These are phyloP conservation scores for Glaucomys volans DNA, from an alignment of 2,113 vertebrate genomes.

Conservation along the genomic window DNA sequence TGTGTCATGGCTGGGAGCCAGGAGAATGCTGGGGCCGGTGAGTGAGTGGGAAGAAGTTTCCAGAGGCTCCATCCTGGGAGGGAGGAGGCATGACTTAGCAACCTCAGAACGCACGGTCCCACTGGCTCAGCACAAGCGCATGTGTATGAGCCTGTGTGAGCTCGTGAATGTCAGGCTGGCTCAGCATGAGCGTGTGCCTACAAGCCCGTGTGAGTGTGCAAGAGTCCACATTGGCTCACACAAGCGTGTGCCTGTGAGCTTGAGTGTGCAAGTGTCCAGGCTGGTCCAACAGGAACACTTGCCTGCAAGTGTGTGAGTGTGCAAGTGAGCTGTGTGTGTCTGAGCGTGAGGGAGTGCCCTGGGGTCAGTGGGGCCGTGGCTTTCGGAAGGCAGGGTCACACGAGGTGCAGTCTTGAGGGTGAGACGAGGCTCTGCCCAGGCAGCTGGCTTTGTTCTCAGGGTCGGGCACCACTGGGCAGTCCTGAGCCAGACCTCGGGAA, in stretches of 20 bases:
- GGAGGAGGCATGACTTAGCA: not conserved
- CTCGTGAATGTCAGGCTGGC: too few species aligned
- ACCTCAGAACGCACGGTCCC: not conserved
- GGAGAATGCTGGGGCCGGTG: too few species aligned
- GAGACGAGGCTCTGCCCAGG: too few species aligned
- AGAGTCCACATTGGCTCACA: not conserved
- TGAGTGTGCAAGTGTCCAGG: not conserved
- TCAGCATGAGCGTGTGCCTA: not conserved
- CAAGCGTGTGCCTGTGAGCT: not conserved
- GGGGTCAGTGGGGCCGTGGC: not conserved
- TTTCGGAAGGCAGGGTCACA: too few species aligned
- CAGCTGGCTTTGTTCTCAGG: too few species aligned
- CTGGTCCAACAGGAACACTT: not conserved
- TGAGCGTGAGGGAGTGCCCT: not conserved
- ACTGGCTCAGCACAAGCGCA: not conserved
- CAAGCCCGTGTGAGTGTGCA: not conserved
- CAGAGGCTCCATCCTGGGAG: not conserved
- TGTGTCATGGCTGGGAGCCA: fast-evolving
- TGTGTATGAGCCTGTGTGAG: not conserved
- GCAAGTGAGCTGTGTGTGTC: not conserved
- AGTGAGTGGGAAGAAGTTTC: not conserved
- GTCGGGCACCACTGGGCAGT: not conserved
- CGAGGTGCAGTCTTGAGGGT: too few species aligned
- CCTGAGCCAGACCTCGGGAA: not conserved
- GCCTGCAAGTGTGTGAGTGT: not conserved